Evolutionary conservation across 2,113 vertebrate genomes (phyloP).

Genomic region (Hippocampus mohnikei): DNA sequence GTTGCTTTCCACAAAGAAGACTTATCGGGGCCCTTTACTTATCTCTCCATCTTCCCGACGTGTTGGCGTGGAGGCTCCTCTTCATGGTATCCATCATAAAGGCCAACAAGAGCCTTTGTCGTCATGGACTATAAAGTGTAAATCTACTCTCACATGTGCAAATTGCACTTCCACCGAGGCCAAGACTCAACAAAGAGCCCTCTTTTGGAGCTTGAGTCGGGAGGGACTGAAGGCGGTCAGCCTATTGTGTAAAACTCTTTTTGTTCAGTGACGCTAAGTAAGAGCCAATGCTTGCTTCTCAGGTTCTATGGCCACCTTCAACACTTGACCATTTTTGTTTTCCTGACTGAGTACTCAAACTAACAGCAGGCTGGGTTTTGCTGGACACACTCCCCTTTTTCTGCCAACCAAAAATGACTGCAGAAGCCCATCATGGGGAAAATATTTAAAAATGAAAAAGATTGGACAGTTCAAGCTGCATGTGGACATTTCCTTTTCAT

Average conservation of each 20-base stretch:
- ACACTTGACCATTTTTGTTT: neutral
- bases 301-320: slow-evolving; percentile 35
- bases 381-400: neutral
- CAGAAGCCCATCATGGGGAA: neutral
- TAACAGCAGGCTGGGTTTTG: too few relatives aligned
- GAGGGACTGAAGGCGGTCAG: slow-evolving; percentile 16
- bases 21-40: neutral
- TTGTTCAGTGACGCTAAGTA: slow-evolving; percentile 35
- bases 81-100: slow-evolving; percentile 19
- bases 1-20: neutral
- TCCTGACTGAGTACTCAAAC: neutral
- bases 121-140: slow-evolving; percentile 51
- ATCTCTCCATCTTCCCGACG: neutral
- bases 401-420: neutral
- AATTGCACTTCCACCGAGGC: slow-evolving; percentile 47
- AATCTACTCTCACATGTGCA: slow-evolving; percentile 60
- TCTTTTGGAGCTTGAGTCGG: slow-evolving; percentile 25
- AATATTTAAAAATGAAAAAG: neutral
- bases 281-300: slow-evolving; percentile 27
- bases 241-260: slow-evolving; percentile 47
- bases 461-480: neutral
- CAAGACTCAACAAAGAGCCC: slow-evolving; percentile 41
- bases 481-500: neutral
- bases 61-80: neutral
- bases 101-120: slow-evolving; percentile 46